These are phyloP conservation scores for Eulemur rubriventer DNA, from an alignment of 2,797 vertebrate genomes.

Conservation along the genomic window DNA sequence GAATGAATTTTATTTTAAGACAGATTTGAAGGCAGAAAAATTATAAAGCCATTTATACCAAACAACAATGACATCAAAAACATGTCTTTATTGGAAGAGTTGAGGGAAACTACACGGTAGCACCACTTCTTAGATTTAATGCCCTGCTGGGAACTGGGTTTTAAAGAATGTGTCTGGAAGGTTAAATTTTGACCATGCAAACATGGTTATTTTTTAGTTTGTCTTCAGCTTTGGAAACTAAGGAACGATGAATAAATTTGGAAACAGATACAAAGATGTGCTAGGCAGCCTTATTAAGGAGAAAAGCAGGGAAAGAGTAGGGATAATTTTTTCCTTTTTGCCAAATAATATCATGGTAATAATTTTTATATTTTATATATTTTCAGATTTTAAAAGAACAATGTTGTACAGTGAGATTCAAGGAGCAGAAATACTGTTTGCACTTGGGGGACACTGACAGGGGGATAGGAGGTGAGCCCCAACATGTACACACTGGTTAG, in stretches of 20 bases:
- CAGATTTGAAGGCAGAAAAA: neutral
- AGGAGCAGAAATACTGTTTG: neutral
- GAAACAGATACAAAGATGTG: fast-evolving
- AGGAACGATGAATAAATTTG: neutral
- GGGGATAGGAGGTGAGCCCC: fast-evolving
- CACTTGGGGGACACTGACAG: fast-evolving
- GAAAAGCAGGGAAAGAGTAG: neutral
- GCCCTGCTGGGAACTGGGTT: neutral
- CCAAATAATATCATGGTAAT: neutral
- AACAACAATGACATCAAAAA: neutral
- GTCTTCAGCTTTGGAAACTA: neutral
- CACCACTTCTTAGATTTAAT: neutral
- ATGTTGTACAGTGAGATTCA: neutral
- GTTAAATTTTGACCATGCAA: neutral
- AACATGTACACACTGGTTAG: neutral
- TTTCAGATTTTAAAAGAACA: neutral
- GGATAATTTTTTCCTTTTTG: neutral
- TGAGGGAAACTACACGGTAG: neutral
- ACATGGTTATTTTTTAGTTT: neutral
- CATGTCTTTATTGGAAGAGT: neutral
- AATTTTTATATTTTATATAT: neutral
- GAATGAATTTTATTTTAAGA: constrained; percentile 1
- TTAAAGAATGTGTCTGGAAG: neutral
- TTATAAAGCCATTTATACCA: neutral
- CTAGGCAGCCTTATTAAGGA: neutral